These are phyloP conservation scores for Goniozus legneri DNA, from an alignment of 1,140 invertebrate genomes.

Conservation along the genomic window DNA sequence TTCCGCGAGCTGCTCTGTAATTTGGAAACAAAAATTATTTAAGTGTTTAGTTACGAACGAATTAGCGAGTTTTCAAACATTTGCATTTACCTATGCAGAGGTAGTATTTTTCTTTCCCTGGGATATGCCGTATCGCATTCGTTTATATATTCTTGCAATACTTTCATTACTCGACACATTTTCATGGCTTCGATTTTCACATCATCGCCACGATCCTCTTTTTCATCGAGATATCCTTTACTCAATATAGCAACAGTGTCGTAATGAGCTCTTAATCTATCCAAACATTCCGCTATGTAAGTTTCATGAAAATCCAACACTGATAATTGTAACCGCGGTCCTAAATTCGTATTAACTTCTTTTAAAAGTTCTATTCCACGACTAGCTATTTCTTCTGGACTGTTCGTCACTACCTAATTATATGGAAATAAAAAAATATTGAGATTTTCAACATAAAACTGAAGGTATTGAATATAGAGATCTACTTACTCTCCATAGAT, in stretches of 20 bases:
- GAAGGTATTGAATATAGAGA: background rate
- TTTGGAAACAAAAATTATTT: constrained; percentile 24
- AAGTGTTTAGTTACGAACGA: constrained; percentile 5
- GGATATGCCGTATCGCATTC: constrained; percentile 93
- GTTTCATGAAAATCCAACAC: constrained; percentile 82
- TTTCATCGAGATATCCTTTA: constrained; percentile 56
- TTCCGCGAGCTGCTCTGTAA: constrained; percentile 80
- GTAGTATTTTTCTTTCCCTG: constrained; percentile 84
- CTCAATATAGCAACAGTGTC: constrained; percentile 65
- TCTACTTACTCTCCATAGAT: constrained; percentile 83
- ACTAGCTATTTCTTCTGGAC: constrained; percentile 86
- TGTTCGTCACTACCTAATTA: constrained; percentile 76
- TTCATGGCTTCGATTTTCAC: constrained; percentile 74
- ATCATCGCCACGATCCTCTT: constrained; percentile 45
- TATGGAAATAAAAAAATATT: constrained; percentile 7
- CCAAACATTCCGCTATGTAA: constrained; percentile 86
- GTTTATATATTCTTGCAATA: constrained; percentile 91
- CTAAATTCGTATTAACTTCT: constrained; percentile 91
- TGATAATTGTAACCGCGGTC: constrained; percentile 74
- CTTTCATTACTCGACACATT: constrained; percentile 92
- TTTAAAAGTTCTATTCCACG: constrained; percentile 88
- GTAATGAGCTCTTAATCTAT: constrained; percentile 81
- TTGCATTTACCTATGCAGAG: constrained; percentile 69
- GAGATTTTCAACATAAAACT: constrained; percentile 5
- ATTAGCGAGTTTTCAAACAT: constrained; percentile 8